Percentiles rank a stretch among this genome's conserved stretches.
These are phyloP conservation scores for Natator depressus DNA, from an alignment of 2,113 vertebrate species.

Conservation along the genomic window DNA sequence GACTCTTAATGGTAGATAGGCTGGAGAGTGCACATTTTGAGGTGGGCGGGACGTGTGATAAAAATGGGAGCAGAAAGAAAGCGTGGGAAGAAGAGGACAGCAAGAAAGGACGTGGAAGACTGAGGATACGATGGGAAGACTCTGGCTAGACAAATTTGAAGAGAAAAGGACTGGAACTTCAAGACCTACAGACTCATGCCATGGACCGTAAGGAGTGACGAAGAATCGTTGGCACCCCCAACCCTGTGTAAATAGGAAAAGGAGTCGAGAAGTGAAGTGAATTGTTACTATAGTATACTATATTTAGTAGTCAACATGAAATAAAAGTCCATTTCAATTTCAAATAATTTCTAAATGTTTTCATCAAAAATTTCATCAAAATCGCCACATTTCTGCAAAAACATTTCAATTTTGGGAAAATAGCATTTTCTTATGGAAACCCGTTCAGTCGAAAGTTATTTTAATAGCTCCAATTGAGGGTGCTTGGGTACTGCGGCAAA, in stretches of 20 bases:
- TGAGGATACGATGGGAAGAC: too few relatives aligned
- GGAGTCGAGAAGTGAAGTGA: not conserved
- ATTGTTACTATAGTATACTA: too few relatives aligned
- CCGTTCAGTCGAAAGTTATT: not conserved
- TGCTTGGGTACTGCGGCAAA: not conserved
- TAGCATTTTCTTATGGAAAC: not conserved
- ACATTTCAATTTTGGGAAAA: not conserved
- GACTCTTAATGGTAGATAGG: not conserved
- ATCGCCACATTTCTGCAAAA: not conserved
- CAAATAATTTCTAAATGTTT: not conserved
- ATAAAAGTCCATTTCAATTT: not conserved
- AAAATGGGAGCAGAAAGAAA: too few relatives aligned
- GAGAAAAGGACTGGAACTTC: too few relatives aligned
- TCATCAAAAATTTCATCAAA: not conserved
- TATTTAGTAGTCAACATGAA: not conserved
- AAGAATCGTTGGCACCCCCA: too few relatives aligned
- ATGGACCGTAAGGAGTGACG: too few relatives aligned
- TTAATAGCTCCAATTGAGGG: not conserved
- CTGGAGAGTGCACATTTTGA: not conserved
- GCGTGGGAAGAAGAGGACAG: too few relatives aligned
- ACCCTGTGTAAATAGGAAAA: too few relatives aligned
- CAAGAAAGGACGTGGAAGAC: too few relatives aligned
- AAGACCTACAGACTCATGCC: too few relatives aligned
- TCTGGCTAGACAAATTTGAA: too few relatives aligned
- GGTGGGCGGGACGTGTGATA: too few relatives aligned